These are phyloP conservation scores for Neoseiulus cucumeris DNA, from an alignment of 1,140 invertebrate genomes.

Conservation along the genomic window DNA sequence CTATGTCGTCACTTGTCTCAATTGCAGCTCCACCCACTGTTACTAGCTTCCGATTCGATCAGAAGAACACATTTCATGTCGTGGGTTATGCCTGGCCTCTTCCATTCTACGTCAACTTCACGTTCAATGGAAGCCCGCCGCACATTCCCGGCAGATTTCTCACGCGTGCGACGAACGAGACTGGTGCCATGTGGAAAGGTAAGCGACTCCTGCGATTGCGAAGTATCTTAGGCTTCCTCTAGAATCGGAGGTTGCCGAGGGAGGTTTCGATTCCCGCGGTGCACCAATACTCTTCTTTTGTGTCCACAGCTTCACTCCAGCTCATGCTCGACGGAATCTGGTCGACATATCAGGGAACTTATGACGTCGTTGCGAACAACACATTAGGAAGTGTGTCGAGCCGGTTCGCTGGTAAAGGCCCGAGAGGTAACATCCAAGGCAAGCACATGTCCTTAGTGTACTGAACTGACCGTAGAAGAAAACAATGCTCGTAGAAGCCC, in stretches of 20 bases:
- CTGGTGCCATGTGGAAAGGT: slow-evolving; percentile 10
- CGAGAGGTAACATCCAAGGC: no score
- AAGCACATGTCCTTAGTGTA: no score
- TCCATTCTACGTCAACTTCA: neutral
- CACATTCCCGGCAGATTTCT: slow-evolving; percentile 2
- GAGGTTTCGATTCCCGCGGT: no score
- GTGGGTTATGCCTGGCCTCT: neutral
- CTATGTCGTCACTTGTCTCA: neutral
- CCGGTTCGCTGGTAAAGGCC: no score
- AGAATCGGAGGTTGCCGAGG: no score
- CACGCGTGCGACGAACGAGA: neutral
- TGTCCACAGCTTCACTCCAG: neutral
- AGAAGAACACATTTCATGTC: neutral
- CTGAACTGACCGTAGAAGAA: no score
- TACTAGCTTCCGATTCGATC: slow-evolving; percentile 3
- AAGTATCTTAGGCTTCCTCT: no score
- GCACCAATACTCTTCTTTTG: no score
- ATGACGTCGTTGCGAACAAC: neutral
- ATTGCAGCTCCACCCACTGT: neutral
- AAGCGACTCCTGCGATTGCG: neutral
- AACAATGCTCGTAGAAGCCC: no score
- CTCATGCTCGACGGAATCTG: slow-evolving; percentile 8
- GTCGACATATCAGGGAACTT: slow-evolving; percentile 1
- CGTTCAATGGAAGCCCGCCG: neutral
- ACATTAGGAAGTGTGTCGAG: neutral